Conservation (phyloP, 1,140 invertebrate species). For the Achatina immaculata region DNA sequence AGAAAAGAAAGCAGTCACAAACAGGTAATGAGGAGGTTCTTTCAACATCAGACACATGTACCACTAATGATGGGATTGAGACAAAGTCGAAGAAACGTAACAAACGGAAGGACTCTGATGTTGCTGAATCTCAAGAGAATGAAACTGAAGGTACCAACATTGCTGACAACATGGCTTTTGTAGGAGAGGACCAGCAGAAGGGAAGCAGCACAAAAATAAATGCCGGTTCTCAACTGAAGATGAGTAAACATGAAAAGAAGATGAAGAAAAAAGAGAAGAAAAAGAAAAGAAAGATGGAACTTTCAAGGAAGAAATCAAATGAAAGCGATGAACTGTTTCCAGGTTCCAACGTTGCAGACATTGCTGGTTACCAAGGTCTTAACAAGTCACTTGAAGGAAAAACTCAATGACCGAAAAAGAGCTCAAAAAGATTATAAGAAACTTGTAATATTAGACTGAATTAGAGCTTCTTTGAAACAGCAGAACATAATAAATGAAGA, state of each 20-base stretch:
- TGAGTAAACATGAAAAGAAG: neutral
- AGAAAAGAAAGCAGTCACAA: slow-evolving; percentile 1
- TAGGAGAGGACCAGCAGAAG: neutral
- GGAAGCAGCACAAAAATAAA: neutral
- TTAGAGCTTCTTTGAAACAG: too few species aligned
- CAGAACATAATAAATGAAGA: too few species aligned
- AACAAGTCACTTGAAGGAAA: too few species aligned
- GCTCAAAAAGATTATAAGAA: too few species aligned
- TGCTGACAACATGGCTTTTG: too few species aligned
- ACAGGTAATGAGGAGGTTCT: neutral
- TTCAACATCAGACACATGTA: neutral
- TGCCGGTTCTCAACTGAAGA: neutral
- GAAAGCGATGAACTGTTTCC: slow-evolving; percentile 4
- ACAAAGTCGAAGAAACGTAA: slow-evolving; percentile 5
- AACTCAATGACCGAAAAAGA: too few species aligned
- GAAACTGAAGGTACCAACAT: neutral
- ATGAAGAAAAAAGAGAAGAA: neutral
- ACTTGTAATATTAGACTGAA: too few species aligned
- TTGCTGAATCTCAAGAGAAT: neutral
- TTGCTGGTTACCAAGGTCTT: too few species aligned
- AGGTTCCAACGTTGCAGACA: slow-evolving; percentile 15
- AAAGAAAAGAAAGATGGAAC: slow-evolving; percentile 11
- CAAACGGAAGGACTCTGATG: neutral
- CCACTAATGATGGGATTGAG: neutral
- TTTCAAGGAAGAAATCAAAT: neutral